These are phyloP conservation scores for Julus scanicus DNA, from an alignment of 2,888 invertebrate genomes.

Conservation along the genomic window DNA sequence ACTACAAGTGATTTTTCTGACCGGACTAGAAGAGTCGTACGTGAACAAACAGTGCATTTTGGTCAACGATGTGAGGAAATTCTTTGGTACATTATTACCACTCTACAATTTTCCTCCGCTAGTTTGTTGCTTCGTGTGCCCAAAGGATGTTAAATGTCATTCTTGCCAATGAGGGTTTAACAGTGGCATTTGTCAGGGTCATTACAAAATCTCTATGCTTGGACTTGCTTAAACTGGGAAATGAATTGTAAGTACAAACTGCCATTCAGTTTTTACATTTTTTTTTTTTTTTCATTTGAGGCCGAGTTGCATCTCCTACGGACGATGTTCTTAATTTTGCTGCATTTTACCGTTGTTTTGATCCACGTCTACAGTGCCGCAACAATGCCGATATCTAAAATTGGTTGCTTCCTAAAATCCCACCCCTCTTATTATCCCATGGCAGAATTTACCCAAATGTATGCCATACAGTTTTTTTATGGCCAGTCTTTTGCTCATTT, in stretches of 20 bases:
- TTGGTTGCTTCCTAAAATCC: background rate
- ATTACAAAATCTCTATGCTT: background rate
- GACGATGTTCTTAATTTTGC: conserved; percentile 37
- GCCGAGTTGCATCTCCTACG: background rate
- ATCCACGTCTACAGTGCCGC: background rate
- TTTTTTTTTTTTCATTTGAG: background rate
- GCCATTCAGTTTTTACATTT: background rate
- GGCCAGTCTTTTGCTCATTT: background rate
- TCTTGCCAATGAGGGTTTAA: background rate
- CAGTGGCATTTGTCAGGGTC: background rate
- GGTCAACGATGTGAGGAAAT: background rate
- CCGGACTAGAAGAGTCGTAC: background rate
- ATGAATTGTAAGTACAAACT: conserved; percentile 35
- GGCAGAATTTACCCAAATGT: background rate
- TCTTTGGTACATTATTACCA: background rate
- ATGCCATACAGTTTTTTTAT: background rate
- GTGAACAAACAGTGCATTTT: background rate
- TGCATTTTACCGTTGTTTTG: background rate
- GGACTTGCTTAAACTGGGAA: background rate
- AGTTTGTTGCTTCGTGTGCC: background rate
- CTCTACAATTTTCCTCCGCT: background rate
- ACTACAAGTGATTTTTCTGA: background rate
- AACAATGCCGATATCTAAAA: background rate
- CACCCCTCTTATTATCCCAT: background rate
- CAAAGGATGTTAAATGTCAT: background rate